A percentile compares a stretch with the other conserved stretches of the same genome.
phyloP scores from a whole-genome alignment of 2,113 vertebrate genomes.

The Azemiops feae region DNA sequence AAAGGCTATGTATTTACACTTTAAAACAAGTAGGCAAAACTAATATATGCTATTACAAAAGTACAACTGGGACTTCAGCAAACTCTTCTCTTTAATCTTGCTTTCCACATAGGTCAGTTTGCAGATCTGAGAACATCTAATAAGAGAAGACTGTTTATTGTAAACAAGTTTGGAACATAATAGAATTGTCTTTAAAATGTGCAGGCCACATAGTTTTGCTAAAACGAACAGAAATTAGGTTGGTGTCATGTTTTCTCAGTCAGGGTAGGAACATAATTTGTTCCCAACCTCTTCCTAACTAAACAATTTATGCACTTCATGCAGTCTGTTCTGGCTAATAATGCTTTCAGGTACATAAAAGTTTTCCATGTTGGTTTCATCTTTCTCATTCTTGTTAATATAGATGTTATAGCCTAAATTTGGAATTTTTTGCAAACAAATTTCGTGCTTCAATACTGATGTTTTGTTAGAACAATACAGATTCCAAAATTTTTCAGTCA shows the following conservation, averaged over 20 bases:
- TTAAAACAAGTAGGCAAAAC: slow-evolving; percentile 10
- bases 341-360: neutral
- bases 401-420: neutral
- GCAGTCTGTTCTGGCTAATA: neutral
- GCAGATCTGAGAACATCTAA: neutral
- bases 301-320: neutral
- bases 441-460: neutral
- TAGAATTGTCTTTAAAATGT: neutral
- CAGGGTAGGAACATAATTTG: neutral
- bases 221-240: neutral
- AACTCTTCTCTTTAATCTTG: neutral
- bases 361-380: neutral
- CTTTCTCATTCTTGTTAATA: neutral
- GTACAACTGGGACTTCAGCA: neutral
- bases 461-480: neutral
- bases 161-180: neutral
- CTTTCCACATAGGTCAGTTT: neutral
- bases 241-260: neutral
- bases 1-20: slow-evolving; percentile 4
- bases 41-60: slow-evolving; percentile 26
- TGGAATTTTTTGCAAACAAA: neutral
- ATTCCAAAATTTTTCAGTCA: neutral
- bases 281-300: neutral
- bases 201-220: neutral
- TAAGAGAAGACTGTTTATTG: neutral